phyloP scores from a whole-genome alignment of 2,113 vertebrate species.

The Trochalopteron elliotii region DNA sequence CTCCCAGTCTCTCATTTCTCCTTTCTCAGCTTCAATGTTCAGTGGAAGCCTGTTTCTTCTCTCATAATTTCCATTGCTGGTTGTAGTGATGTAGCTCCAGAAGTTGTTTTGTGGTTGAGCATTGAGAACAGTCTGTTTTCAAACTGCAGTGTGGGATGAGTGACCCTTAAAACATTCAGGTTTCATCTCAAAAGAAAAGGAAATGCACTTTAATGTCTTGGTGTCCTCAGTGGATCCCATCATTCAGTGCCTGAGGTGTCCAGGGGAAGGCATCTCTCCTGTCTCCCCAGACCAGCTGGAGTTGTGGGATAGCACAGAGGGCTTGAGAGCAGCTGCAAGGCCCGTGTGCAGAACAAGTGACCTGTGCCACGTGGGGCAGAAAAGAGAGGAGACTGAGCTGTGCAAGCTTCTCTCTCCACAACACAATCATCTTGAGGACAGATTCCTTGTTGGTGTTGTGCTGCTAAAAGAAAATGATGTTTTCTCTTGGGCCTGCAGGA shows the following conservation, averaged over 20 bases:
- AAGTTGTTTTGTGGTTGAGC: neutral
- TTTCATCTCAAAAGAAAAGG: neutral
- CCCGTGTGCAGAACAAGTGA: neutral
- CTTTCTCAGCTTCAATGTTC: neutral
- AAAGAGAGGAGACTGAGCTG: neutral
- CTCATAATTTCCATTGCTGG: neutral
- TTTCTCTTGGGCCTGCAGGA: neutral
- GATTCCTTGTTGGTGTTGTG: neutral
- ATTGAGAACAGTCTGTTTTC: neutral
- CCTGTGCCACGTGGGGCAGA: neutral
- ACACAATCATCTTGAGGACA: neutral
- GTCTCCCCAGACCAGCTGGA: neutral
- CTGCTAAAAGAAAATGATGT: neutral
- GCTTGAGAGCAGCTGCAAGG: neutral
- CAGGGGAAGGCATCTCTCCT: neutral
- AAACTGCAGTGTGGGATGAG: neutral
- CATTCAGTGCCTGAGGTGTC: constrained; percentile 24
- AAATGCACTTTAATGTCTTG: constrained; percentile 13
- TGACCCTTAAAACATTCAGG: neutral
- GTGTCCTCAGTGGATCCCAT: neutral
- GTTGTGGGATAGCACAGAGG: neutral
- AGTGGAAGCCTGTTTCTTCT: neutral
- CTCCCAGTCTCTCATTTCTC: neutral
- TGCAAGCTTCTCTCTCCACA: neutral
- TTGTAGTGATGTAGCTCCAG: neutral